Evolutionary conservation across 1,140 invertebrate species (phyloP).

Genomic region (Drosophila willistoni): DNA sequence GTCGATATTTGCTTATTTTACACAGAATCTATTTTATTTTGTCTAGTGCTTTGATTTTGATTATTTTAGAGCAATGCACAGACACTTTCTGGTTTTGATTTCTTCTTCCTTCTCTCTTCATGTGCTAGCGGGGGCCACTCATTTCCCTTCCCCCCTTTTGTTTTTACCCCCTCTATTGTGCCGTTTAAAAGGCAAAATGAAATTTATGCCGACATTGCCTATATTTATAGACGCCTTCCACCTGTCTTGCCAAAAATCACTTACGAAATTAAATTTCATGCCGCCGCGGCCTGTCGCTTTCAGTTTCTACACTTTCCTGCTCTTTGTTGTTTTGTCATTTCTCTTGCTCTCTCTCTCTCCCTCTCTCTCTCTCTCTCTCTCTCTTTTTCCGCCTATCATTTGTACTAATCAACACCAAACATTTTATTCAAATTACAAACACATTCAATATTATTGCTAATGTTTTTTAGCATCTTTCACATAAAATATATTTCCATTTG

Average conservation of each 20-base stretch:
- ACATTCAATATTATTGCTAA: slow-evolving; percentile 13
- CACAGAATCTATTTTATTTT: too few species aligned
- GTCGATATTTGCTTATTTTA: too few species aligned
- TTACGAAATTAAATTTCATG: slow-evolving; percentile 74
- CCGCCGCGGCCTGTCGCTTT: slow-evolving; percentile 14
- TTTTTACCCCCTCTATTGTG: not conserved
- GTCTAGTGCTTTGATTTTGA: slow-evolving; percentile 42
- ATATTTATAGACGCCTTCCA: slow-evolving; percentile 76
- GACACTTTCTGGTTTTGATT: slow-evolving; percentile 52
- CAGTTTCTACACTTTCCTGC: not conserved
- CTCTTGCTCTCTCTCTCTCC: slow-evolving; percentile 8
- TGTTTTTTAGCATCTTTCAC: slow-evolving; percentile 8
- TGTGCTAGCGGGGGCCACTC: not conserved
- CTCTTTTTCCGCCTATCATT: not conserved
- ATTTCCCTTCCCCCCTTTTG: slow-evolving; percentile 9
- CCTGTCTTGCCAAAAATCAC: slow-evolving; percentile 75
- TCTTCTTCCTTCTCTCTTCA: not conserved
- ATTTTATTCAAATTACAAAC: slow-evolving; percentile 17
- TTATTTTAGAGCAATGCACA: slow-evolving; percentile 49
- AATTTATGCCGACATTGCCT: slow-evolving; percentile 69
- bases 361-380: not conserved
- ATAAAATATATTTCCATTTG: not conserved
- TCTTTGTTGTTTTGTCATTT: not conserved
- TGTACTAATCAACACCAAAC: slow-evolving; percentile 4
- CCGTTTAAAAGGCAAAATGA: slow-evolving; percentile 28